Evolutionary conservation across 1,140 invertebrate genomes (phyloP), one percentile per base, ranked within the genome.

Genomic region (Rhyzopertha dominica): DNA sequence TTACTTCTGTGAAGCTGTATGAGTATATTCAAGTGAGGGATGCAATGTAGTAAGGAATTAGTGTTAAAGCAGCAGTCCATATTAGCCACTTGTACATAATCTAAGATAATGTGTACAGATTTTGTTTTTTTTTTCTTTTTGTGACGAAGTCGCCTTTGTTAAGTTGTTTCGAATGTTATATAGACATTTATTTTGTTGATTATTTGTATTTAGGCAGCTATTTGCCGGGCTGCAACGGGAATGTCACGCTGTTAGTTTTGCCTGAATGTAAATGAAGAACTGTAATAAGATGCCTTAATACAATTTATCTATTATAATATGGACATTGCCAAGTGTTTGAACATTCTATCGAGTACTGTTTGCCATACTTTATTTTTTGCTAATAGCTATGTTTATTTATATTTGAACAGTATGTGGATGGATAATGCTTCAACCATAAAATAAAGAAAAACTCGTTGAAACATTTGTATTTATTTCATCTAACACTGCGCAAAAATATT

Each of bases 141-240:
- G 22, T 54, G 46, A 54, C 51, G 47, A 49, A 49, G 20, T 51
- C 48, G 48, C 49, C 43, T 50, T 51, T 55, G 52, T 54, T 55
- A 55, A 50, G 40, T 54, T 56, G 52, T 54, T n/a, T 51, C 46
- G 49, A 54, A 56, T 48, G 47, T 55, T 50, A n/a, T n/a, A 32
- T n/a, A 53, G 38, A 55, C 49, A 49, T 53, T 59, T 61, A 58
- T 54, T 58, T 56, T 58, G 54, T 54, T 54, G 54, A 52, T 49
- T 56, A 55, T 61, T 49, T 58, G 43, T 60, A 56, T 56, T 50
- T 52, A 55, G 43, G 40, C 49, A 46, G 29, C 42, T 30, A 24
- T 54, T 57, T 57, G 37, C 43, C 18, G 22, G 42, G 47, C 34
- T 49, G 36, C 39, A 48, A 36, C 38, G 51, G 49, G 54, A 54